These are phyloP conservation scores for Molorchus minor DNA, from an alignment of 2,888 invertebrate genomes.

Conservation along the genomic window DNA sequence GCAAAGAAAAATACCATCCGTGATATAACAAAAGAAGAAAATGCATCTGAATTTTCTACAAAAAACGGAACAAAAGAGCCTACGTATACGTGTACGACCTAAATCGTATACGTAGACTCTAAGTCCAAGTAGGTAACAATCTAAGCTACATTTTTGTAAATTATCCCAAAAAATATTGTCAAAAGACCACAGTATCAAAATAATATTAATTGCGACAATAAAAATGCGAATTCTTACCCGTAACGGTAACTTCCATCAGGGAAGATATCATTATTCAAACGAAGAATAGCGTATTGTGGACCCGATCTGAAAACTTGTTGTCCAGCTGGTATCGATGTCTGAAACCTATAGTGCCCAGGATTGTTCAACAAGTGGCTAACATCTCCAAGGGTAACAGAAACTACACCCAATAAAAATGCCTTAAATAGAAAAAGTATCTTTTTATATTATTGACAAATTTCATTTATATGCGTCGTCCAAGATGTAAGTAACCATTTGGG, in stretches of 20 bases:
- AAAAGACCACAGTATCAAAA: no score
- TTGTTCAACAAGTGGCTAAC: slow-evolving; percentile 10
- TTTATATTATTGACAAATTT: background rate
- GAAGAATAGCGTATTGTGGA: slow-evolving; percentile 50
- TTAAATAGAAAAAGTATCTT: slow-evolving; percentile 2
- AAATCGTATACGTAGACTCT: no score
- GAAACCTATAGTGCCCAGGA: background rate
- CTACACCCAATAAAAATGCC: slow-evolving; percentile 16
- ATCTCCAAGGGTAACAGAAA: slow-evolving; percentile 14
- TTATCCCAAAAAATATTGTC: no score
- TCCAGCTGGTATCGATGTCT: slow-evolving; percentile 43
- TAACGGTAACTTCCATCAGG: slow-evolving; percentile 65
- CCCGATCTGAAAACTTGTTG: slow-evolving; percentile 46
- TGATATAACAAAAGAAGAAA: no score
- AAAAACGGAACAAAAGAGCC: no score
- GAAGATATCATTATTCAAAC: slow-evolving; percentile 58
- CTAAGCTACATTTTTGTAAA: no score
- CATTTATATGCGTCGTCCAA: background rate
- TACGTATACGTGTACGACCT: no score
- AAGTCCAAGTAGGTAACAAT: no score
- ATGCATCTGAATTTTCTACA: no score
- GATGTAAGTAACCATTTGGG: background rate
- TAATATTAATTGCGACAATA: no score
- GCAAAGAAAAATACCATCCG: no score
- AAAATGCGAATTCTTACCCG: slow-evolving; percentile 58